Percentiles rank a stretch among this genome's conserved stretches.
Evolutionary conservation across 2,797 vertebrate genomes (phyloP).

Genomic region (Typhlichthys subterraneus): DNA sequence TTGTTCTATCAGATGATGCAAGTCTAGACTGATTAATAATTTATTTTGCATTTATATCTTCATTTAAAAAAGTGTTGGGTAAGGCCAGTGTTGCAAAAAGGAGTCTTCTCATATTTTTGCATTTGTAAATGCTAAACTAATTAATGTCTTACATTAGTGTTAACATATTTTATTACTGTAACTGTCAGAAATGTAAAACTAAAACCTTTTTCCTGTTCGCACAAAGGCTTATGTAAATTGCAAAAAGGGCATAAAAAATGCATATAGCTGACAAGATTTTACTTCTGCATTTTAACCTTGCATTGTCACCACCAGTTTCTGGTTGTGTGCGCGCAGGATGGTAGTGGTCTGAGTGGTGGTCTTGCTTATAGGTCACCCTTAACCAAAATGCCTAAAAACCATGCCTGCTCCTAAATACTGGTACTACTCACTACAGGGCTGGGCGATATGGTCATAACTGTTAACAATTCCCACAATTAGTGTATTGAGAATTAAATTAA

Average conservation of each 20-base stretch:
- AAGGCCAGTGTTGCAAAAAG: neutral
- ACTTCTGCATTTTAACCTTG: conserved; percentile 18
- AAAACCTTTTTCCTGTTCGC: conserved; percentile 8
- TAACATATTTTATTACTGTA: conserved; percentile 21
- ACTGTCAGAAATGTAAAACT: neutral
- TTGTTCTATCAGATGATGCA: conserved; percentile 27
- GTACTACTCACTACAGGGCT: no score
- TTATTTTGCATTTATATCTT: neutral
- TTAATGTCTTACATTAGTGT: neutral
- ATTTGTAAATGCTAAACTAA: neutral
- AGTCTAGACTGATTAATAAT: conserved; percentile 25
- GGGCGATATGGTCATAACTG: no score
- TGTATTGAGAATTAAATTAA: no score
- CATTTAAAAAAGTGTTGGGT: neutral
- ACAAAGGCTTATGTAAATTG: conserved; percentile 49
- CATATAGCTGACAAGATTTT: conserved; percentile 29
- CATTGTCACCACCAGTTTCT: no score
- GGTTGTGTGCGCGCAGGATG: no score
- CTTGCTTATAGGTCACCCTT: no score
- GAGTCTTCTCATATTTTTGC: neutral
- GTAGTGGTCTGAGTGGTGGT: no score
- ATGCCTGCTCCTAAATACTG: no score
- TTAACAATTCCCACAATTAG: no score
- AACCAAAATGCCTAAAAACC: no score
- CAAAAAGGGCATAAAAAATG: conserved; percentile 56